Conservation (phyloP, 2,113 vertebrate genomes). For the Salvator merianae region DNA sequence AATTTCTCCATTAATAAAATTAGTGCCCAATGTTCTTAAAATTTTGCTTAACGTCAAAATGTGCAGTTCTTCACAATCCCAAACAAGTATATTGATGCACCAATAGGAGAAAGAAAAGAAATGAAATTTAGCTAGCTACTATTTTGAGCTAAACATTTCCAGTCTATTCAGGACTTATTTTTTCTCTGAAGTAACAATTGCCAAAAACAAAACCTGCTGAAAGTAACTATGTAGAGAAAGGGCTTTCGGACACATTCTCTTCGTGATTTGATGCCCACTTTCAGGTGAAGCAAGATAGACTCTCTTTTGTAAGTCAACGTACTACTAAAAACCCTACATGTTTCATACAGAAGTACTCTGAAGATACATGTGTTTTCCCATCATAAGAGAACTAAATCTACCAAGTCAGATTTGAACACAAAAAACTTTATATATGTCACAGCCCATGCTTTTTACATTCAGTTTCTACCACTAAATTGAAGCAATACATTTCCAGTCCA, state of each 20-base stretch:
- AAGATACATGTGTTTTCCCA: neutral
- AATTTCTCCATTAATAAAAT: conserved; percentile 5
- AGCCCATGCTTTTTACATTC: neutral
- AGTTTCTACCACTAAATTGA: conserved; percentile 10
- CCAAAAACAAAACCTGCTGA: neutral
- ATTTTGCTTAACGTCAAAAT: neutral
- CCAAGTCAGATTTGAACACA: neutral
- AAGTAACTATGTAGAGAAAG: conserved; percentile 17
- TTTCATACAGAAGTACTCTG: conserved; percentile 27
- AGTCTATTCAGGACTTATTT: conserved; percentile 16
- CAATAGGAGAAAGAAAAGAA: neutral
- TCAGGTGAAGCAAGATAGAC: neutral
- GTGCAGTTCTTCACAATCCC: neutral
- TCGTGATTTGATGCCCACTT: conserved; percentile 12
- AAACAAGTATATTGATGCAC: neutral
- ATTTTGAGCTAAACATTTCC: neutral
- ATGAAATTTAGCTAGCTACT: neutral
- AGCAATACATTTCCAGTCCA: conserved; percentile 5
- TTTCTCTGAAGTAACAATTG: neutral
- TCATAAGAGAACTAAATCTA: neutral
- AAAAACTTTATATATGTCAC: neutral
- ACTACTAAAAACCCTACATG: conserved; percentile 2
- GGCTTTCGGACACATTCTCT: neutral
- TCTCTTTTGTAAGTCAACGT: neutral
- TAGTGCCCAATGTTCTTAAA: neutral